These are phyloP conservation scores for Premnoplex brunnescens DNA, from an alignment of 2,797 vertebrate genomes.

Conservation along the genomic window DNA sequence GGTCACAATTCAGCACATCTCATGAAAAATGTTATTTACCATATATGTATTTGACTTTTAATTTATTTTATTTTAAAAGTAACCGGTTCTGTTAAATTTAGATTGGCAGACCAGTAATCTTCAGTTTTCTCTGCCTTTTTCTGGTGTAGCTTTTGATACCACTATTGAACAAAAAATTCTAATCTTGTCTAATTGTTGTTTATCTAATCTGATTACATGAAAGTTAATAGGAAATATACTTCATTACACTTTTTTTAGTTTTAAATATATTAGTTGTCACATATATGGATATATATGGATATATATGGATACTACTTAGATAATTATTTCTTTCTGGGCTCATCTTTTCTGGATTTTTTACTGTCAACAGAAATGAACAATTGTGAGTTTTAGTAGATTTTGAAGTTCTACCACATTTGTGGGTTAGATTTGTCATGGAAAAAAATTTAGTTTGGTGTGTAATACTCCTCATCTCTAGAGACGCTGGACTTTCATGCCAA, in stretches of 20 bases:
- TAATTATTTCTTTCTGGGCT: not conserved
- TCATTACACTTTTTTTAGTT: not conserved
- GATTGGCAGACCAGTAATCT: not conserved
- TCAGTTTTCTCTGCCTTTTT: not conserved
- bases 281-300: not conserved
- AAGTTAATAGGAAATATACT: not conserved
- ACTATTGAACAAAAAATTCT: not conserved
- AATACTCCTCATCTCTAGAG: not conserved
- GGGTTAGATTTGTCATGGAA: not conserved
- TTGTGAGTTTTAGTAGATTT: not conserved
- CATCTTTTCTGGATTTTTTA: not conserved
- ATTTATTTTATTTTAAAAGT: not conserved
- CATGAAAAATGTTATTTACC: not conserved
- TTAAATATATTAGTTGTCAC: not conserved
- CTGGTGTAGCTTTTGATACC: not conserved
- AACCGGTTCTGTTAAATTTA: not conserved
- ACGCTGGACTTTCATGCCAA: not conserved
- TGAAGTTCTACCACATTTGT: not conserved
- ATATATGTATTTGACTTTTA: not conserved
- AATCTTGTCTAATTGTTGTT: not conserved
- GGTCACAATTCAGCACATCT: not conserved
- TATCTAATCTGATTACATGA: not conserved
- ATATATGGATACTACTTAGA: not conserved
- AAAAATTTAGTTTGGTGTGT: not conserved
- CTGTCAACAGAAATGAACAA: not conserved